Base-by-base conservation (phyloP, 2,113 vertebrate genomes). In the Scolopax mira region DNA sequence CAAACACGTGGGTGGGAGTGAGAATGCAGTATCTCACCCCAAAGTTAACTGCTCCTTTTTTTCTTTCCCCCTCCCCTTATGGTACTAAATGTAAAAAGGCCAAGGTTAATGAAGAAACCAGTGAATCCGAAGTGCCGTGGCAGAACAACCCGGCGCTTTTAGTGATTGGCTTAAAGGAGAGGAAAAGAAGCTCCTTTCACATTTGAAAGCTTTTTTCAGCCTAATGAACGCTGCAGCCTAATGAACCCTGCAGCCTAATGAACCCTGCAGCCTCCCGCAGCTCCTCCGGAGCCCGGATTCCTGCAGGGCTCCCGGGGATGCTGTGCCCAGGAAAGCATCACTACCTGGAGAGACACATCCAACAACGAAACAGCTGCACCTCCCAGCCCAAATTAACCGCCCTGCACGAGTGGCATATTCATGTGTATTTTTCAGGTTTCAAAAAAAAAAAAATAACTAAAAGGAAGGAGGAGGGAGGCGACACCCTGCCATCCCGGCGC, bases 31-130 rank as follows among this genome's bases (percentile, higher is more conserved):
- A 71, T 54, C 79, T 95, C 86, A 55, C 44, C 91, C 49, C 55
- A 64, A 86, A 97, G 65, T 81, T 79, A 90, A 82, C 66, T 54
- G 88, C 90, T 41, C 62, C 83, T 31, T 18, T 18, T 41, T 19
- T 33, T 28, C 30, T 27, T 46, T 42, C 15, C 41, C 41, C 41
- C 13, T 15, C 41, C 41, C 41, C 6, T 60, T 24, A 25, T 17
- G 2, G 1, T 58, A 80, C 88, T 24, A 69, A 90, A 90, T 72
- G 69, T 48, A 66, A 92, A 96, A 97, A 95, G 91, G 95, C 95
- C 93, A 93, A 91, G 93, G 95, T 92, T 96, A 97, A 97, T 95
- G 96, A 96, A 96, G 94, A 96, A 94, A 95, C 64, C 31, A 57
- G 78, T 6, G 54, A 91, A 88, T 89, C 78, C 30, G 21, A 88